phyloP scores from a whole-genome alignment of 2,113 vertebrate genomes.

The Pomatorhinus ruficollis region DNA sequence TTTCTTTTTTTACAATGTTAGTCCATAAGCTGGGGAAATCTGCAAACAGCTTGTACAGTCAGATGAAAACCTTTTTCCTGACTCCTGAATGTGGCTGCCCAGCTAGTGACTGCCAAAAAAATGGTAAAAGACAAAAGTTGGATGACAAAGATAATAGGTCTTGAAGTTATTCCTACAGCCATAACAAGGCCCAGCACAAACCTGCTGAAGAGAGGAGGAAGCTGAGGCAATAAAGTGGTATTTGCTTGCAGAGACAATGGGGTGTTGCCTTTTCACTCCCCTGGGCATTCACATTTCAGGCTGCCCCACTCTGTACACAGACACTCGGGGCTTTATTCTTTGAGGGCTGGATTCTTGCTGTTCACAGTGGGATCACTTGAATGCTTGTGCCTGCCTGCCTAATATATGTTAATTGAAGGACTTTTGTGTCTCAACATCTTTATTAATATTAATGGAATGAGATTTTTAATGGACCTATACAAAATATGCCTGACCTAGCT shows the following conservation, averaged over 20 bases:
- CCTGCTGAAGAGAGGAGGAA: neutral
- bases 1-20: conserved; percentile 11
- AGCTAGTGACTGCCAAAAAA: neutral
- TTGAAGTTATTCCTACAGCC: neutral
- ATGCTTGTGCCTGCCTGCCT: conserved; percentile 48
- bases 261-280: conserved; percentile 50
- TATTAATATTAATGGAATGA: conserved; percentile 63
- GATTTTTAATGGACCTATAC: conserved; percentile 52
- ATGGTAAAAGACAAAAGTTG: neutral
- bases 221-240: conserved; percentile 48
- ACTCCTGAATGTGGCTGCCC: neutral
- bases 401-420: conserved; percentile 61
- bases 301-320: conserved; percentile 27
- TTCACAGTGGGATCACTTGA: conserved; percentile 58
- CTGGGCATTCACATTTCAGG: neutral
- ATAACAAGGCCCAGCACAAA: neutral
- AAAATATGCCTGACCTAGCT: conserved; percentile 57
- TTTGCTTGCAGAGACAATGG: conserved; percentile 34
- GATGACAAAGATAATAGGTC: neutral
- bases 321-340: conserved; percentile 5
- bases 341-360: conserved; percentile 39
- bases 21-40: neutral
- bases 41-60: neutral
- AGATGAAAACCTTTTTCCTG: conserved; percentile 2
- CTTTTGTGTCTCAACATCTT: conserved; percentile 54